These are phyloP conservation scores for Elgonia sp. DNA, from an alignment of 2,888 invertebrate genomes.

Conservation along the genomic window DNA sequence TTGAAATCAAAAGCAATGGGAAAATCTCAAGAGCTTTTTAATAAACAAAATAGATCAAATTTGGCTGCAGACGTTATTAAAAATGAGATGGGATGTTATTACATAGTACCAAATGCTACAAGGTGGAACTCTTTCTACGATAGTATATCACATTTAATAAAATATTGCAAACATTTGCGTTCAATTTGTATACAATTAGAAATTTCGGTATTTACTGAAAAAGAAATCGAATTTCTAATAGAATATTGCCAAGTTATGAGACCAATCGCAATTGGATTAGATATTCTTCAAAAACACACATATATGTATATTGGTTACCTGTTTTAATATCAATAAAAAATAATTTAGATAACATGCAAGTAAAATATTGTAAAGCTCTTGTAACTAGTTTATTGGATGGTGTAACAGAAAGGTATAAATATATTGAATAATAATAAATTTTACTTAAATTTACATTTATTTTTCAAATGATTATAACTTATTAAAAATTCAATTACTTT, in stretches of 20 bases:
- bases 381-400: neutral
- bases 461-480: too few relatives aligned
- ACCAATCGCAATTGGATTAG: neutral
- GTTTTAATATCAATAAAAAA: neutral
- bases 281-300: constrained; percentile 2
- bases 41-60: constrained; percentile 35
- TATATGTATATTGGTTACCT: constrained; percentile 23
- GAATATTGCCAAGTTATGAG: constrained; percentile 1
- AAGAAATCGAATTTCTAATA: constrained; percentile 30
- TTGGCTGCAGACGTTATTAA: constrained; percentile 36
- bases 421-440: too few relatives aligned
- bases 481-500: too few relatives aligned
- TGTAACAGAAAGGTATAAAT: neutral
- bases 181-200: constrained; percentile 9
- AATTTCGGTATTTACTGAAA: neutral
- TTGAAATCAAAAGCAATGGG: neutral
- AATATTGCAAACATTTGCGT: neutral
- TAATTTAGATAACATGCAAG: neutral
- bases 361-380: neutral
- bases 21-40: constrained; percentile 20
- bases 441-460: too few relatives aligned
- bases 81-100: constrained; percentile 14
- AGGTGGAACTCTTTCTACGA: constrained; percentile 40
- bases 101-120: constrained; percentile 39
- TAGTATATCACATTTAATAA: constrained; percentile 10